Conservation (phyloP, 2,797 vertebrate genomes). For the Threskiornis aethiopicus region DNA sequence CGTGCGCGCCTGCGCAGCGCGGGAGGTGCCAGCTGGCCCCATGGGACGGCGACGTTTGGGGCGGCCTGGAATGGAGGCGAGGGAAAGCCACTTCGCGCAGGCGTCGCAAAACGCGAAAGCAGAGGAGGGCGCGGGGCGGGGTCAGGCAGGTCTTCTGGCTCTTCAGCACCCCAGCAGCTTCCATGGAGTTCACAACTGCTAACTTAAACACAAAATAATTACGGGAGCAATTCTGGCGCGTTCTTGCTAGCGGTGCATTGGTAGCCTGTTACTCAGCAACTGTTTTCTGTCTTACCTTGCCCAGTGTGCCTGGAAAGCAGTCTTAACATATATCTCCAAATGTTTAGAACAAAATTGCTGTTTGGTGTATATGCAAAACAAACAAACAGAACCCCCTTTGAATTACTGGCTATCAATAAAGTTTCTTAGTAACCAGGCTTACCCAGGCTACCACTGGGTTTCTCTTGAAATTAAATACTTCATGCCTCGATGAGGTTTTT, state of each 20-base stretch:
- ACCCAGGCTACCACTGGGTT: not conserved
- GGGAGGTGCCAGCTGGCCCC: accelerated
- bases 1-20: accelerated
- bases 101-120: not conserved
- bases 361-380: not conserved
- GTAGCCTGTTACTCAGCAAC: not conserved
- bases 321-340: not conserved
- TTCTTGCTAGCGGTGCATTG: not conserved
- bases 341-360: not conserved
- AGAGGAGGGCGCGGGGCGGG: not conserved
- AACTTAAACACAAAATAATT: not conserved
- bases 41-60: accelerated
- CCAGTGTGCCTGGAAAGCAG: not conserved
- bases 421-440: not conserved
- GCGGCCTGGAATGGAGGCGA: not conserved
- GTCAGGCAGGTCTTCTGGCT: not conserved
- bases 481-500: not conserved
- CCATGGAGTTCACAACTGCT: not conserved
- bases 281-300: not conserved
- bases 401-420: not conserved
- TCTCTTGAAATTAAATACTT: not conserved
- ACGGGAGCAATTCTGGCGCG: accelerated
- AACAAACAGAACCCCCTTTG: not conserved
- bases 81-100: not conserved
- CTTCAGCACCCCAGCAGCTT: not conserved